Evolutionary conservation across 2,113 vertebrate species (phyloP), one percentile per base, ranked within the genome.

Genomic region (Salvelinus sp.): DNA sequence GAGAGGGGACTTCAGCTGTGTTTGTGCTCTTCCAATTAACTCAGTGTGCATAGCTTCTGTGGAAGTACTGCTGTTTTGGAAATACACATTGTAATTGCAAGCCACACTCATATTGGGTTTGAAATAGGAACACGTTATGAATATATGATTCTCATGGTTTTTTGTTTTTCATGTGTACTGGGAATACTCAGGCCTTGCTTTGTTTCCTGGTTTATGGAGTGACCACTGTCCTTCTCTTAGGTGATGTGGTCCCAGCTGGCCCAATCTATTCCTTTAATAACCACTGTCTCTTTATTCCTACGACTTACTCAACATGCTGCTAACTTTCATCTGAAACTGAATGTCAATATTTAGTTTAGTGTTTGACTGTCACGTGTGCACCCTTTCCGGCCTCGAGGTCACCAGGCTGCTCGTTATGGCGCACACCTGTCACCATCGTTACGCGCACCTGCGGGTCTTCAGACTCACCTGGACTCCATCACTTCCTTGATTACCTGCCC

Each of bases 1-100:
- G 66, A 74, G 70, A 27, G 18, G 22, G 71, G 70, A 76, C 64
- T 77, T 78, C 62, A 47, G 67, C 38, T 75, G 68, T 80, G 79
- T 60, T 57, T 33, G 12, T 33, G 30, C n/a, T 57, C 73, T 74
- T 71, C 44, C 60, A 58, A 70, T 84, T 84, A 83, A 82, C 75
- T 79, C 63, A 27, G 71, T 4, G 25, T 67, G 58, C 74, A 71
- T 13, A 7, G 25, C 23, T 6, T 72, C 54, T 20, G 70, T 71
- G 27, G 50, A 63, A 28, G n/a, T 50, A 63, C 13, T 0, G 7
- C 77, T 69, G 28, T 70, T 84, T 73, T 70, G 44, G 68, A 80
- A 83, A 63, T 58, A 69, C 50, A 73, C 16, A 28, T 16, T 57
- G 75, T 70, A 72, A 69, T 84, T 65, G 70, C 63, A 71, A 69